These are phyloP conservation scores for Pipistrellus nathusii DNA, from an alignment of 2,797 vertebrate species.

Conservation along the genomic window DNA sequence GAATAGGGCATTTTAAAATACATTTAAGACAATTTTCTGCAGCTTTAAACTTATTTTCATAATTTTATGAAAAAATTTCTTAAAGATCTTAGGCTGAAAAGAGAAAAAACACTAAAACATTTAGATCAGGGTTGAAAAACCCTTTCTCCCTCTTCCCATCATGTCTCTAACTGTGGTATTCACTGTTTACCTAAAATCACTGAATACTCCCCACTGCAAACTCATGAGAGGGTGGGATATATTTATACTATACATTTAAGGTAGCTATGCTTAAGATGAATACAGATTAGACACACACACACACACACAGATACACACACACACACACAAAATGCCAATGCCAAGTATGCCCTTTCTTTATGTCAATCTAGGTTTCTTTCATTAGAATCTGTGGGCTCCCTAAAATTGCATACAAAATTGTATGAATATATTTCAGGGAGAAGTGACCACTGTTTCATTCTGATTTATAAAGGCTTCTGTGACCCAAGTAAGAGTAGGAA, in stretches of 20 bases:
- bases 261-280: not conserved
- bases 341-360: not conserved
- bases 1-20: not conserved
- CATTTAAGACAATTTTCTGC: not conserved
- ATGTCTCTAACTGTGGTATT: not conserved
- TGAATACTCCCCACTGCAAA: not conserved
- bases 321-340: not conserved
- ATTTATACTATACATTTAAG: not conserved
- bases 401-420: not conserved
- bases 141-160: not conserved
- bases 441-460: not conserved
- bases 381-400: too few species aligned
- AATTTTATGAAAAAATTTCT: not conserved
- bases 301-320: not conserved
- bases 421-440: not conserved
- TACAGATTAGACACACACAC: not conserved
- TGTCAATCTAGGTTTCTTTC: not conserved
- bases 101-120: not conserved
- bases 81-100: not conserved
- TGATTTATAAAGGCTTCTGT: slow-evolving; percentile 12
- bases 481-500: not conserved
- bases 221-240: not conserved
- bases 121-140: not conserved
- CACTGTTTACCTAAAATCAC: not conserved
- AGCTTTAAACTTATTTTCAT: slow-evolving; percentile 21